phyloP scores from a whole-genome alignment of 2,113 vertebrate species.

The Pelusios castaneus region DNA sequence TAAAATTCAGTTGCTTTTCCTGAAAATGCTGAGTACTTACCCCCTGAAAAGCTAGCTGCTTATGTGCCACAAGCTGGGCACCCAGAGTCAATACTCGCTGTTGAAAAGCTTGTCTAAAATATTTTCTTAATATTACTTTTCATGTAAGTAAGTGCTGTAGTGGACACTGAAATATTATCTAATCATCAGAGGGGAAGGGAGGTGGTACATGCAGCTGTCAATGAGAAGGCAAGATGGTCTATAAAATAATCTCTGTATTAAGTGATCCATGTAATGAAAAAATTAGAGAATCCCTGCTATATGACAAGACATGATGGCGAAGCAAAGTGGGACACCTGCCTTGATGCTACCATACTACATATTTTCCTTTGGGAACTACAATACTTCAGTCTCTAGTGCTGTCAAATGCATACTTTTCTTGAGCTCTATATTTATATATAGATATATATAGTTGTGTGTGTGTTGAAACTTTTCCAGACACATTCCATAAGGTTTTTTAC shows the following conservation, averaged over 20 bases:
- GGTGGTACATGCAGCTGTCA: background rate
- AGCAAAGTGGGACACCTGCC: background rate
- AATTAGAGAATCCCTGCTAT: background rate
- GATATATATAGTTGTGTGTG: background rate
- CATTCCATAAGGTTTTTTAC: slow-evolving; percentile 23
- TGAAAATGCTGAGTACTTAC: background rate
- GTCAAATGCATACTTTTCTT: slow-evolving; percentile 25
- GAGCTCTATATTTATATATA: slow-evolving; percentile 17
- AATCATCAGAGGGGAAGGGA: background rate
- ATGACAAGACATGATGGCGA: background rate
- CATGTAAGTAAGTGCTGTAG: background rate
- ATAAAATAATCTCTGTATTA: slow-evolving; percentile 22
- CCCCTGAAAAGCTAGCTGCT: background rate
- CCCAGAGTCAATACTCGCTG: background rate
- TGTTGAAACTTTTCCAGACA: slow-evolving; percentile 5
- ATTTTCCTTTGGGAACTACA: slow-evolving; percentile 42
- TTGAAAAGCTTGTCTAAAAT: background rate
- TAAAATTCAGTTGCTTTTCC: background rate
- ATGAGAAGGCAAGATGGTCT: background rate
- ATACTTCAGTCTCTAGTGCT: background rate
- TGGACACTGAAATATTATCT: background rate
- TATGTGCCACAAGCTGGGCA: background rate
- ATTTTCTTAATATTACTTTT: slow-evolving; percentile 9
- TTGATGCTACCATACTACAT: background rate
- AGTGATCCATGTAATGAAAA: slow-evolving; percentile 3